phyloP scores from a whole-genome alignment of 2,888 invertebrate species.

The Pterostichus niger region DNA sequence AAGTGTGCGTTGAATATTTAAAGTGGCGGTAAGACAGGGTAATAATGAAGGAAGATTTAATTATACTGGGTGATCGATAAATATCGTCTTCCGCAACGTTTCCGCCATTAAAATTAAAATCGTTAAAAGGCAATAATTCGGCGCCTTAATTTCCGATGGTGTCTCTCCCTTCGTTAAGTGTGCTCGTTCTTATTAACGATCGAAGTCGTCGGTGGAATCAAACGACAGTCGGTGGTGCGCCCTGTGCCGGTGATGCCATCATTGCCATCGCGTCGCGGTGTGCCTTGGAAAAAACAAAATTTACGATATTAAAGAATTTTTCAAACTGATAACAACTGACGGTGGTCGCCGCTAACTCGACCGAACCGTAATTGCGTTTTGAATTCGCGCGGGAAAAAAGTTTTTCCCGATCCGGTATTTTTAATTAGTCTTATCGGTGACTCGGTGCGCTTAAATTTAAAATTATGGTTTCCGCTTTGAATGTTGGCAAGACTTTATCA shows the following conservation, averaged over 20 bases:
- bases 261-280: slow-evolving; percentile 1
- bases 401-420: slow-evolving; percentile 68
- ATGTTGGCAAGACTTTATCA: slow-evolving; percentile 66
- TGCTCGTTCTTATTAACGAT: slow-evolving; percentile 60
- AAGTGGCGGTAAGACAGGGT: slow-evolving; percentile 4
- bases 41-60: slow-evolving; percentile 51
- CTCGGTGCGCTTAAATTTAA: slow-evolving; percentile 71
- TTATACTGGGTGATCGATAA: slow-evolving; percentile 53
- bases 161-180: slow-evolving; percentile 57
- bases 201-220: slow-evolving; percentile 59
- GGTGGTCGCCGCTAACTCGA: slow-evolving; percentile 57
- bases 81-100: slow-evolving; percentile 41
- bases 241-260: slow-evolving; percentile 10
- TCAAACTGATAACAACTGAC: slow-evolving; percentile 62
- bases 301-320: slow-evolving; percentile 65
- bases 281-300: slow-evolving; percentile 59
- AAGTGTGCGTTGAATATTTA: background rate
- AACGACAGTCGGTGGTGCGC: slow-evolving; percentile 7
- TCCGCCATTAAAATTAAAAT: slow-evolving; percentile 62
- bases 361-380: slow-evolving; percentile 63
- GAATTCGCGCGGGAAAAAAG: slow-evolving; percentile 62
- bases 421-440: slow-evolving; percentile 70
- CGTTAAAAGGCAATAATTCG: slow-evolving; percentile 63
- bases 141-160: slow-evolving; percentile 59
- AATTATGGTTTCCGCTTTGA: slow-evolving; percentile 71